Evolutionary conservation across 2,888 invertebrate species (phyloP).

Genomic region (Steromphala cineraria): DNA sequence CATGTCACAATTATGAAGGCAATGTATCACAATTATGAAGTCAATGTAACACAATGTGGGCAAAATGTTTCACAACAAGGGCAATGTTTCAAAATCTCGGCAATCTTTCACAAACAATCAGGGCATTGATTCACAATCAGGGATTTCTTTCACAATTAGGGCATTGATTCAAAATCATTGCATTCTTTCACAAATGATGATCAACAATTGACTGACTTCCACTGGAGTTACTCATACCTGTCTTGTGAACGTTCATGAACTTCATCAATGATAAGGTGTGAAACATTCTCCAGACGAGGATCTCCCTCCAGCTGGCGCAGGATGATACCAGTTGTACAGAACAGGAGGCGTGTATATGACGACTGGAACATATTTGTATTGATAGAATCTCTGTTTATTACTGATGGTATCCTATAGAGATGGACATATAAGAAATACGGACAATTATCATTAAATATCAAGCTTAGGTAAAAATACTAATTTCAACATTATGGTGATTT

Average conservation of each 20-base stretch:
- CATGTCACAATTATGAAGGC: no score
- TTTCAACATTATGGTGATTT: not conserved
- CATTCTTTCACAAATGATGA: no score
- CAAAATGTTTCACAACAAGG: no score
- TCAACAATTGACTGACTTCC: no score
- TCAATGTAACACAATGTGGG: no score
- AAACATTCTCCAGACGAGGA: slow-evolving; percentile 78
- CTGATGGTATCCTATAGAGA: not conserved
- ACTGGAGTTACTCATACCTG: slow-evolving; percentile 55
- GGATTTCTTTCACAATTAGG: no score
- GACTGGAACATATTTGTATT: slow-evolving; percentile 49
- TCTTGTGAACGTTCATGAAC: slow-evolving; percentile 75
- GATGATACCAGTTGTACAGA: slow-evolving; percentile 92
- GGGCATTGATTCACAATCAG: no score
- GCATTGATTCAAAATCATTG: no score
- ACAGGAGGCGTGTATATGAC: slow-evolving; percentile 79
- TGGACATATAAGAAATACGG: not conserved
- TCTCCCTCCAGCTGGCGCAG: slow-evolving; percentile 86
- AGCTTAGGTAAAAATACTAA: not conserved
- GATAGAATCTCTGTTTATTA: not conserved
- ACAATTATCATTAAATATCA: not conserved
- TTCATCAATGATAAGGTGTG: slow-evolving; percentile 92
- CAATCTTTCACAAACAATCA: no score
- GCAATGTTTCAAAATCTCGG: no score
- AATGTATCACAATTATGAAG: no score